Conservation (phyloP, 2,888 invertebrate species). For the Chymomyza caudatula region DNA sequence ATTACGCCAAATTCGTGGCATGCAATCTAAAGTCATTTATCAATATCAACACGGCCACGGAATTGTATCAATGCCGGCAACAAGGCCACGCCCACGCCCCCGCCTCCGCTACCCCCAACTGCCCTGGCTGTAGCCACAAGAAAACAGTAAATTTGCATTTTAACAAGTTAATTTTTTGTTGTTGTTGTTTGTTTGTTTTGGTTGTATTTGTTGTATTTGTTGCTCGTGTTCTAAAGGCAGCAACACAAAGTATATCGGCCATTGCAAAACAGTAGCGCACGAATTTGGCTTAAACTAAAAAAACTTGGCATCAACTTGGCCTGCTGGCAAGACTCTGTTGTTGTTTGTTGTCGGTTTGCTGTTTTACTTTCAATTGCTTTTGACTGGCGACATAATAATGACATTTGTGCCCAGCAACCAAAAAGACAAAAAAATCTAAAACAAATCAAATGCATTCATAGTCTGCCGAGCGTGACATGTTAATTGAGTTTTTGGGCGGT, state of each 20-base stretch:
- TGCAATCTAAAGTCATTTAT: conserved; percentile 63
- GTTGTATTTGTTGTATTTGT: conserved; percentile 19
- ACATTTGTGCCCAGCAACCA: conserved; percentile 46
- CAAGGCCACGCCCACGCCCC: not conserved
- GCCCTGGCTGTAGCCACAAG: not conserved
- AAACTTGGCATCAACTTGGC: conserved; percentile 13
- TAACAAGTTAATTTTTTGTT: conserved; percentile 72
- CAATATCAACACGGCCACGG: conserved; percentile 60
- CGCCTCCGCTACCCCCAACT: conserved; percentile 23
- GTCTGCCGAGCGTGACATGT: conserved; percentile 66
- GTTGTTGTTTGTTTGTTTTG: conserved; percentile 25
- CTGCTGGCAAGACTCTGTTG: conserved; percentile 18
- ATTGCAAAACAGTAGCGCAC: conserved; percentile 73
- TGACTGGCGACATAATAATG: conserved; percentile 71
- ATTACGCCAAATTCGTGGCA: conserved; percentile 36
- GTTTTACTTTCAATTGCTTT: conserved; percentile 66
- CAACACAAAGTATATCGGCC: conserved; percentile 24
- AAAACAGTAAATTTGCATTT: conserved; percentile 65
- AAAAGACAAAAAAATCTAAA: not conserved
- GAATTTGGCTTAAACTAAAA: conserved; percentile 44
- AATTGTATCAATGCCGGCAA: conserved; percentile 58
- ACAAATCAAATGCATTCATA: conserved; percentile 53
- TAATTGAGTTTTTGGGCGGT: conserved; percentile 63
- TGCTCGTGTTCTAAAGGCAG: conserved; percentile 2
- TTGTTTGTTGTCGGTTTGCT: conserved; percentile 25